Percentiles rank a stretch among this genome's conserved stretches.
These are phyloP conservation scores for Boloria euphrosyne DNA, from an alignment of 2,888 invertebrate species.

Conservation along the genomic window DNA sequence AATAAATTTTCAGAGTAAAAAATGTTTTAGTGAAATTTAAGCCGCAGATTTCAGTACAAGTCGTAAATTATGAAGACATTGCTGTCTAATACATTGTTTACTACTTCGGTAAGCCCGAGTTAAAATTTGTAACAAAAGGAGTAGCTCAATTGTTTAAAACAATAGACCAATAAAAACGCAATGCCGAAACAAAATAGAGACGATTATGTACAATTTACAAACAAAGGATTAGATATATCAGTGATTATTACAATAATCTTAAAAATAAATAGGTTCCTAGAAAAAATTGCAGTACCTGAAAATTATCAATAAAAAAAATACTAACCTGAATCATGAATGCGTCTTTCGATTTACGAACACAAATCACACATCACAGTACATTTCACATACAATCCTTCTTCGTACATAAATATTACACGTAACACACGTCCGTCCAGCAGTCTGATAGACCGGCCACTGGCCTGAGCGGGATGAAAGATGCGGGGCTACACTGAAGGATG, in stretches of 20 bases:
- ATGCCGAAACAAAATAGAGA: slow-evolving; percentile 19
- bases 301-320: slow-evolving; percentile 36
- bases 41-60: not conserved
- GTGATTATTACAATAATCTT: slow-evolving; percentile 11
- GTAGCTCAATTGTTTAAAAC: slow-evolving; percentile 24
- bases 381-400: slow-evolving; percentile 70
- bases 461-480: slow-evolving; percentile 80
- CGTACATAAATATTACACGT: slow-evolving; percentile 57
- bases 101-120: slow-evolving; percentile 10
- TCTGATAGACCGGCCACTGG: slow-evolving; percentile 78
- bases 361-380: slow-evolving; percentile 77
- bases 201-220: slow-evolving; percentile 30
- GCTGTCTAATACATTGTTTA: slow-evolving; percentile 8
- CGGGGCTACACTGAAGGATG: slow-evolving; percentile 79
- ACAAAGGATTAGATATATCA: slow-evolving; percentile 27
- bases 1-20: no score
- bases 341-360: slow-evolving; percentile 64
- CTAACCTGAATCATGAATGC: slow-evolving; percentile 81
- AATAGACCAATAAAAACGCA: slow-evolving; percentile 29
- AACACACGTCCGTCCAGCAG: slow-evolving; percentile 74
- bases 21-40: not conserved
- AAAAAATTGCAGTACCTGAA: not conserved
- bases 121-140: slow-evolving; percentile 19
- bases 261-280: not conserved
- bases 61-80: not conserved